phyloP scores from a whole-genome alignment of 2,797 vertebrate species.

The Sandelia bainsii region DNA sequence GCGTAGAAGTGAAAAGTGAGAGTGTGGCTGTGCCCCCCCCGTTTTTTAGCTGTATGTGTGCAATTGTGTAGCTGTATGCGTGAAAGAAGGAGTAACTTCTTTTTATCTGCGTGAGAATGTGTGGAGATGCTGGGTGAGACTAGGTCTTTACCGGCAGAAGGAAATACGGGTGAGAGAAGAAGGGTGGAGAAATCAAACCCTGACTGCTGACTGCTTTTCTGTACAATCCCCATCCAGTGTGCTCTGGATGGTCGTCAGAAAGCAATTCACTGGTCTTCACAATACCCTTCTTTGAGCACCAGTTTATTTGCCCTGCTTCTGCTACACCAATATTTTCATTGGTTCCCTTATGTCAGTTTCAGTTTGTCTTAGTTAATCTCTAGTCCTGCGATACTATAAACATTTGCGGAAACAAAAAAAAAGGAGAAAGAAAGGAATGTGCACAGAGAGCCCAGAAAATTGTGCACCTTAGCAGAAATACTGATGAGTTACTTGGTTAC shows the following conservation, averaged over 20 bases:
- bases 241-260: constrained; percentile 59
- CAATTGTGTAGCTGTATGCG: constrained; percentile 16
- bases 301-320: constrained; percentile 70
- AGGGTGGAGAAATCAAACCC: constrained; percentile 55
- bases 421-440: constrained; percentile 22
- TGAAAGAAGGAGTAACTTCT: constrained; percentile 42
- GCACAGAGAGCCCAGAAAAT: constrained; percentile 53
- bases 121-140: constrained; percentile 42
- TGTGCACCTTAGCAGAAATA: constrained; percentile 77
- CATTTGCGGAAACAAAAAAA: constrained; percentile 61
- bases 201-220: constrained; percentile 63
- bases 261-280: constrained; percentile 61
- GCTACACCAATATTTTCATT: constrained; percentile 32
- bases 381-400: constrained; percentile 52
- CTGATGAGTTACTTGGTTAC: constrained; percentile 75
- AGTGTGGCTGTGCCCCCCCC: neutral
- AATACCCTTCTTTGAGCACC: constrained; percentile 78
- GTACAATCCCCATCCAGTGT: constrained; percentile 51
- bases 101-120: constrained; percentile 47
- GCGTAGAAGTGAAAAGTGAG: constrained; percentile 4
- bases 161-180: constrained; percentile 54
- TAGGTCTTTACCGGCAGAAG: constrained; percentile 43
- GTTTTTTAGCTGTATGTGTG: constrained; percentile 2
- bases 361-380: constrained; percentile 56
- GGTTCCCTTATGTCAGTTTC: constrained; percentile 42